Percentiles rank a stretch among this genome's conserved stretches.
These are phyloP conservation scores for Ochropleura leucogaster DNA, from an alignment of 2,888 invertebrate genomes.

Conservation along the genomic window DNA sequence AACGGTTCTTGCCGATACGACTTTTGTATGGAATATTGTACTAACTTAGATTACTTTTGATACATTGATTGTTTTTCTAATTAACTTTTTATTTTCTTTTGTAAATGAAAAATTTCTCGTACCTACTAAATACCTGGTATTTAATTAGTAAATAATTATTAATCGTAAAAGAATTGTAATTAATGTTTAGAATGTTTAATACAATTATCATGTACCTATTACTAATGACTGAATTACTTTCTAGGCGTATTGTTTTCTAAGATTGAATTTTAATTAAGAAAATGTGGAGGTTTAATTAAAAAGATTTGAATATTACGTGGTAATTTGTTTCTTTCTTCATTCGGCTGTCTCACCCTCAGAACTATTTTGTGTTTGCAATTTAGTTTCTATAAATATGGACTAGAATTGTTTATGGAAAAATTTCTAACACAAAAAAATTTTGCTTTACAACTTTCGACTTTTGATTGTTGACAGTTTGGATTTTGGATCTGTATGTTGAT, in stretches of 20 bases:
- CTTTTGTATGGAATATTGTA: slow-evolving; percentile 45
- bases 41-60: slow-evolving; percentile 52
- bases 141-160: slow-evolving; percentile 6
- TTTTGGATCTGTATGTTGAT: no score
- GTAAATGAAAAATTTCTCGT: slow-evolving; percentile 48
- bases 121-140: slow-evolving; percentile 13
- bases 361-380: background rate
- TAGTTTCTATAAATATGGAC: background rate
- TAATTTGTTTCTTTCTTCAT: slow-evolving; percentile 8
- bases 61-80: slow-evolving; percentile 47
- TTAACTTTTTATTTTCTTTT: slow-evolving; percentile 40
- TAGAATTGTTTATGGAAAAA: background rate
- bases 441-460: background rate
- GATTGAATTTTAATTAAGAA: slow-evolving; percentile 55
- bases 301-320: slow-evolving; percentile 25
- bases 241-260: slow-evolving; percentile 62
- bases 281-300: slow-evolving; percentile 63
- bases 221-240: slow-evolving; percentile 63
- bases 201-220: slow-evolving; percentile 47
- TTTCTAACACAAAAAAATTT: background rate
- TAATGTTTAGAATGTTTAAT: slow-evolving; percentile 47
- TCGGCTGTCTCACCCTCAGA: background rate
- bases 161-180: slow-evolving; percentile 27
- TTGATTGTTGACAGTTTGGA: no score
- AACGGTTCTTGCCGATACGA: slow-evolving; percentile 40